A percentile compares a stretch with the other conserved stretches of the same genome.
These are phyloP conservation scores for Cetonia aurata DNA, from an alignment of 2,888 invertebrate genomes.

Conservation along the genomic window DNA sequence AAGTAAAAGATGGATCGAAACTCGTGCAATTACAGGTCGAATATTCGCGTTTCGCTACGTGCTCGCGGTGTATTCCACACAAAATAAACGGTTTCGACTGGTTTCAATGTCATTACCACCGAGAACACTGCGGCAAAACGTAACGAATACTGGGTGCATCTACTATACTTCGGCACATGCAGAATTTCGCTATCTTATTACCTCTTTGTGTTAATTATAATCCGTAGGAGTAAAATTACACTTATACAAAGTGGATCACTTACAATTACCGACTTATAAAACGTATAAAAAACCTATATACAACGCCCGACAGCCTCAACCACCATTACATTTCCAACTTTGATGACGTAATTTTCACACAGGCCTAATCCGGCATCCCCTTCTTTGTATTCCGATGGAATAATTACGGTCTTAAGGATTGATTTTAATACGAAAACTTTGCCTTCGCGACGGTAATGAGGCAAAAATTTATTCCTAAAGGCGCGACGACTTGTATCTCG, in stretches of 20 bases:
- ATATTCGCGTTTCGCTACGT: background rate
- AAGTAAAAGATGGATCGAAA: too few relatives aligned
- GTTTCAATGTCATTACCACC: conserved; percentile 48
- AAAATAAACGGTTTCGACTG: conserved; percentile 34
- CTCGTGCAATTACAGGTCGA: too few relatives aligned
- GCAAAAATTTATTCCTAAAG: background rate
- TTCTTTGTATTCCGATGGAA: conserved; percentile 9
- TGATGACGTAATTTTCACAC: conserved; percentile 60
- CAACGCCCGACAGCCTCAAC: conserved; percentile 63
- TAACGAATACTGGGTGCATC: conserved; percentile 4
- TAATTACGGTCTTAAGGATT: background rate
- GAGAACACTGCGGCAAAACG: conserved; percentile 13
- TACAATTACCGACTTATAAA: conserved; percentile 44
- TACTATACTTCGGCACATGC: background rate
- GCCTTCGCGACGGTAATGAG: background rate
- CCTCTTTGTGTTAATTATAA: conserved; percentile 14
- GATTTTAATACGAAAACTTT: background rate
- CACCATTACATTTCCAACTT: conserved; percentile 59
- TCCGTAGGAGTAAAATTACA: conserved; percentile 33
- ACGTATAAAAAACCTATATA: conserved; percentile 50
- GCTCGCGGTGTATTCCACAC: conserved; percentile 1
- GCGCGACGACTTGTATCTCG: too few relatives aligned
- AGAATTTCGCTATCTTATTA: conserved; percentile 18
- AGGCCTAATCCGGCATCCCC: conserved; percentile 13
- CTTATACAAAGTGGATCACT: conserved; percentile 44